Evolutionary conservation across 2,113 vertebrate species (phyloP).

Genomic region (Collichthys lucidus): DNA sequence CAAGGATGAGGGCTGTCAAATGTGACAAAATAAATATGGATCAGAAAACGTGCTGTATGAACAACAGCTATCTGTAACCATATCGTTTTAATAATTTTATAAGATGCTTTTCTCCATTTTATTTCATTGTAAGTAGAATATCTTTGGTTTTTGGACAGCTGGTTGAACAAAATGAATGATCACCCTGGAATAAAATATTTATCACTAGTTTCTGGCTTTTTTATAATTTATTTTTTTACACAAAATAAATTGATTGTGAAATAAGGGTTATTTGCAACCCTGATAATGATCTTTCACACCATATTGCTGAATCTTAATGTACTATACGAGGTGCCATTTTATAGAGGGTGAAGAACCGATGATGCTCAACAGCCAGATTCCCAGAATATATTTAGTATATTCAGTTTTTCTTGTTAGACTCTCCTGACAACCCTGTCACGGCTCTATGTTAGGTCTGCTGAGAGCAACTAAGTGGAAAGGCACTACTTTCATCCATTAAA

Average conservation of each 20-base stretch:
- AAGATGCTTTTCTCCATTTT: not conserved
- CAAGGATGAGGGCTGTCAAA: not conserved
- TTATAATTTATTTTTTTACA: not conserved
- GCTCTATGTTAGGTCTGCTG: constrained; percentile 28
- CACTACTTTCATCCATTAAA: constrained; percentile 58
- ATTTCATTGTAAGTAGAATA: not conserved
- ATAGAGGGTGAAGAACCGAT: constrained; percentile 6
- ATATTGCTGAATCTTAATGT: not conserved
- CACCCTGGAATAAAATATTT: not conserved
- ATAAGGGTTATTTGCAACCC: not conserved
- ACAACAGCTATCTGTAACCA: not conserved
- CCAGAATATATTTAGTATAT: constrained; percentile 22
- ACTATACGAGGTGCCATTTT: not conserved
- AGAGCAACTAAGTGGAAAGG: constrained; percentile 39
- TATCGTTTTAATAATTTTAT: too few relatives aligned
- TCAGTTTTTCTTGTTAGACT: constrained; percentile 29
- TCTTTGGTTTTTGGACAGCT: not conserved
- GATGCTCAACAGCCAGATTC: constrained; percentile 10
- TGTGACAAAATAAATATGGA: not conserved
- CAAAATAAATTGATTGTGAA: not conserved
- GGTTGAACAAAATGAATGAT: not conserved
- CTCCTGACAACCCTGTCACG: constrained; percentile 20
- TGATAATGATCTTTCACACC: not conserved
- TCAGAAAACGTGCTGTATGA: not conserved
- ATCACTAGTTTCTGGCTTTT: not conserved